A percentile compares a stretch with the other conserved stretches of the same genome.
Conservation (phyloP, 2,888 invertebrate genomes). For the Ctenicera cuprea region DNA sequence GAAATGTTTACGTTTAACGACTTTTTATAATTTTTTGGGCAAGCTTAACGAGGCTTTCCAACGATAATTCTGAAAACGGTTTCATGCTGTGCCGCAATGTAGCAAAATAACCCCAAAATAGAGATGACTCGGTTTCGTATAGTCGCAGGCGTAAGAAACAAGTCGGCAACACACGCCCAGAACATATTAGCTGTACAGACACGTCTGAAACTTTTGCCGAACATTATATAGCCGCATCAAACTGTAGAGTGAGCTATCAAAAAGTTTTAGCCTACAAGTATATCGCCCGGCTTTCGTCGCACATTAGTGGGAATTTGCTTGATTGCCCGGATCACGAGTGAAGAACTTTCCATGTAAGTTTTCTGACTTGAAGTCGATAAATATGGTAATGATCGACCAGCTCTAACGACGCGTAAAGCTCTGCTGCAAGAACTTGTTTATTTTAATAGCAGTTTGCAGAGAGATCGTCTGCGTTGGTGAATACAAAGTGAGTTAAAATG, state of each 20-base stretch:
- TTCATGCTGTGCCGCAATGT: too few species aligned
- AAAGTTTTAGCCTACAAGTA: constrained; percentile 57
- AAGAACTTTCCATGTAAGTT: constrained; percentile 61
- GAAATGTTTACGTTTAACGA: too few species aligned
- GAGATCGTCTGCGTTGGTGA: constrained; percentile 48
- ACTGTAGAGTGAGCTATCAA: constrained; percentile 62
- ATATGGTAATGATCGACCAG: constrained; percentile 66
- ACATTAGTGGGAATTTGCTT: constrained; percentile 66
- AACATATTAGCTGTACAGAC: constrained; percentile 66
- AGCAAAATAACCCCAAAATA: background rate
- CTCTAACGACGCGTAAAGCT: constrained; percentile 61
- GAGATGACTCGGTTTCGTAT: background rate
- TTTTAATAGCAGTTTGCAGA: constrained; percentile 61
- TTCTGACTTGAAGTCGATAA: constrained; percentile 63
- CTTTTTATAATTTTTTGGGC: too few species aligned
- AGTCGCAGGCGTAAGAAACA: constrained; percentile 36
- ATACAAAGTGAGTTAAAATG: constrained; percentile 49
- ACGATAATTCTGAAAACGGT: too few species aligned
- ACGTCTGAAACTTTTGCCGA: constrained; percentile 67
- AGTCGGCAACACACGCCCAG: constrained; percentile 35
- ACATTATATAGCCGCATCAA: constrained; percentile 66
- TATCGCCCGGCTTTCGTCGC: constrained; percentile 52
- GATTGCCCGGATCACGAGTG: constrained; percentile 64
- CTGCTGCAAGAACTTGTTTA: constrained; percentile 64
- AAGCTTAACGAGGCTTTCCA: too few species aligned